Percentiles rank a stretch among this genome's conserved stretches.
Conservation (phyloP, 1,140 invertebrate genomes). For the Trichoplusia ni region DNA sequence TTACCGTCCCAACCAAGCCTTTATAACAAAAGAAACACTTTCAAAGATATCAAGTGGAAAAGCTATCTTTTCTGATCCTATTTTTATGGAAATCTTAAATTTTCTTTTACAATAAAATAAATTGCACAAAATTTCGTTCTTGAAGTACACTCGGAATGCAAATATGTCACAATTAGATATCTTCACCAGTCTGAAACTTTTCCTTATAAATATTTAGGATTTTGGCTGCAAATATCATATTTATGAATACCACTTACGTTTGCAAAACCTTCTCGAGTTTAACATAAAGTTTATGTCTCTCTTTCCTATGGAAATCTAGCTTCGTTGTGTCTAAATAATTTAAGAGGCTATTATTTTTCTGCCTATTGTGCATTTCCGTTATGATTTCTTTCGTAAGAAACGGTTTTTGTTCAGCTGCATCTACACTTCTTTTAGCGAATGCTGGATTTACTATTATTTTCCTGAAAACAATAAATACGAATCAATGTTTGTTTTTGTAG, state of each 20-base stretch:
- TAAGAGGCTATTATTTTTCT: slow-evolving; percentile 44
- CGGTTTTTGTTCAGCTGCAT: slow-evolving; percentile 42
- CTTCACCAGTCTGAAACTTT: neutral
- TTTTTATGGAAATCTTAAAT: too few relatives aligned
- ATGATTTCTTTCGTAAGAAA: slow-evolving; percentile 53
- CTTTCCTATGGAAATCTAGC: slow-evolving; percentile 80
- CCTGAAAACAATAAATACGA: slow-evolving; percentile 46
- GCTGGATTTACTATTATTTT: slow-evolving; percentile 79
- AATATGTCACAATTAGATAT: neutral
- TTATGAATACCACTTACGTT: slow-evolving; percentile 74
- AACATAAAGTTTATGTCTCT: slow-evolving; percentile 81
- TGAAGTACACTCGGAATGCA: too few relatives aligned
- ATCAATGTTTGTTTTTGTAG: too few relatives aligned
- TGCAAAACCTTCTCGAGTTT: slow-evolving; percentile 84
- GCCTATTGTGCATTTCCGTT: slow-evolving; percentile 69
- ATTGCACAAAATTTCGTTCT: too few relatives aligned
- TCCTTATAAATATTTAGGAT: neutral
- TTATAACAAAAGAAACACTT: slow-evolving; percentile 47
- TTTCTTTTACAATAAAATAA: too few relatives aligned
- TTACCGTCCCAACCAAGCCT: slow-evolving; percentile 82
- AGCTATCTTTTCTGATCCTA: too few relatives aligned
- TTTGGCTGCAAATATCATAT: slow-evolving; percentile 4
- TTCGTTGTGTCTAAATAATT: slow-evolving; percentile 58
- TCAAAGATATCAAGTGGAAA: too few relatives aligned
- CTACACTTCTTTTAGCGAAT: slow-evolving; percentile 81